These are phyloP conservation scores for Glossophaga mutica DNA, from an alignment of 2,797 vertebrate species.

Conservation along the genomic window DNA sequence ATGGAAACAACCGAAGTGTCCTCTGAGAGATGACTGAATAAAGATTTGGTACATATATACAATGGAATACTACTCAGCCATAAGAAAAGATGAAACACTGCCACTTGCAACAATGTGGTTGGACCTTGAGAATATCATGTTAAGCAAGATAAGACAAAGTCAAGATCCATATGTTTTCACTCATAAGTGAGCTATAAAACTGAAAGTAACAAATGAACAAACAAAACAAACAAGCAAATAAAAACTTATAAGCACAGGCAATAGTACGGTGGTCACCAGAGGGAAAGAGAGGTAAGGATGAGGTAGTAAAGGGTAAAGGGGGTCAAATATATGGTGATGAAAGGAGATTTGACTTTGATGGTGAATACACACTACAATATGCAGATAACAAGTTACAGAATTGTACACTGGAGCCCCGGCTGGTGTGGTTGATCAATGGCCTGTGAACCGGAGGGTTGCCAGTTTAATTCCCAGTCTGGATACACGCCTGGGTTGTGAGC, in stretches of 20 bases:
- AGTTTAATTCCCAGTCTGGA: neutral
- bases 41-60: neutral
- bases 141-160: neutral
- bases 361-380: neutral
- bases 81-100: neutral
- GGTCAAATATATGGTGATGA: neutral
- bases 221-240: neutral
- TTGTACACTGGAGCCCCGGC: neutral
- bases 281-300: neutral
- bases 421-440: neutral
- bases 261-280: neutral
- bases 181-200: neutral
- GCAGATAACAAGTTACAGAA: neutral
- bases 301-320: neutral
- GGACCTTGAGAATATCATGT: neutral
- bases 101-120: neutral
- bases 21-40: neutral
- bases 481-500: neutral
- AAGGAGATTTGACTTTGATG: neutral
- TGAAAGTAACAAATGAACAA: neutral
- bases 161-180: neutral
- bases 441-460: neutral
- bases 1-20: neutral
- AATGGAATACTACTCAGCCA: neutral
- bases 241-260: neutral